A percentile compares a stretch with the other conserved stretches of the same genome.
Conservation (phyloP, 2,113 vertebrate species). For the Pedionomus torquatus region DNA sequence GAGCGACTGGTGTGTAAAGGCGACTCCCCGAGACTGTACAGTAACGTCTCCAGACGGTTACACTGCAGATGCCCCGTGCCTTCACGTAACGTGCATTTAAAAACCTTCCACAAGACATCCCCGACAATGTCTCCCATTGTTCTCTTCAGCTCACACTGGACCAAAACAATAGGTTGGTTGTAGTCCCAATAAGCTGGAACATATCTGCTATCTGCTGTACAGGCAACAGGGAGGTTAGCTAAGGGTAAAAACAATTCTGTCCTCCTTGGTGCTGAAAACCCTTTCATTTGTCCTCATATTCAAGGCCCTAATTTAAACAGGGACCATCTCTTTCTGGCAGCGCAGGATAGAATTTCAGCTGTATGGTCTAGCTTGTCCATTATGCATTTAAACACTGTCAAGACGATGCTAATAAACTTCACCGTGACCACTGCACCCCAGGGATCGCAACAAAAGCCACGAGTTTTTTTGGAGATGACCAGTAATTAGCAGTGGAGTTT, state of each 20-base stretch:
- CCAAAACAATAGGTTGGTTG: slow-evolving; percentile 51
- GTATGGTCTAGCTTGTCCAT: not conserved
- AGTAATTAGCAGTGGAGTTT: not conserved
- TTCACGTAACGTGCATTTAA: not conserved
- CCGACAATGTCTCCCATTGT: slow-evolving; percentile 51
- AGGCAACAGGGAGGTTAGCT: slow-evolving; percentile 35
- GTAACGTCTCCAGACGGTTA: not conserved
- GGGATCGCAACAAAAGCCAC: not conserved
- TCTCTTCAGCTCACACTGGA: not conserved
- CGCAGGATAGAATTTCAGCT: not conserved
- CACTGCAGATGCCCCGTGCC: not conserved
- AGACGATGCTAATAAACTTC: not conserved
- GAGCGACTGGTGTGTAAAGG: not conserved
- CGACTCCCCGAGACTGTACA: not conserved
- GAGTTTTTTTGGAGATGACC: not conserved
- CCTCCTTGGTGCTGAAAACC: slow-evolving; percentile 64
- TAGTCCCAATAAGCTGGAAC: slow-evolving; percentile 39
- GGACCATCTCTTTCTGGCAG: not conserved
- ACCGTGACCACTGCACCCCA: not conserved
- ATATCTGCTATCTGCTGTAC: slow-evolving; percentile 8
- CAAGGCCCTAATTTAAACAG: not conserved
- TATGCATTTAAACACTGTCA: not conserved
- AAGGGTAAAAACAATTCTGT: slow-evolving; percentile 40
- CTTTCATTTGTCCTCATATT: not conserved
- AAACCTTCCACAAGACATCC: not conserved